A percentile compares a stretch with the other conserved stretches of the same genome.
These are phyloP conservation scores for Scaptomyza flava DNA, from an alignment of 2,888 invertebrate species.

Conservation along the genomic window DNA sequence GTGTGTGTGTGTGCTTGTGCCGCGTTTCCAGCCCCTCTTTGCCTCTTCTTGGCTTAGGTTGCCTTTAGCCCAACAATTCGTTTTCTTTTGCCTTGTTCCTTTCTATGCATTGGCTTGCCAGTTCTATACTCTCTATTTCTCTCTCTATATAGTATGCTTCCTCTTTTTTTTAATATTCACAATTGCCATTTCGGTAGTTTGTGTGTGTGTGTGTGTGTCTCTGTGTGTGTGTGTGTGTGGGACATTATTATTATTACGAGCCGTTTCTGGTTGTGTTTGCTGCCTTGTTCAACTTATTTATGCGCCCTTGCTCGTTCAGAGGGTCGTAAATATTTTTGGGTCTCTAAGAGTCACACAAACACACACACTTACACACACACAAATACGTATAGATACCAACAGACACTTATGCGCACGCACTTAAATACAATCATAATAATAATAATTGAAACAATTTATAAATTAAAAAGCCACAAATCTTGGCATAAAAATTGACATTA, in stretches of 20 bases:
- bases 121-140: slow-evolving; percentile 17
- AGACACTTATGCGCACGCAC: slow-evolving; percentile 73
- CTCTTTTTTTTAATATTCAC: slow-evolving; percentile 74
- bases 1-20: slow-evolving; percentile 29
- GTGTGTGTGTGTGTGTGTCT: slow-evolving; percentile 55
- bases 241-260: slow-evolving; percentile 78
- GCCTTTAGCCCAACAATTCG: slow-evolving; percentile 64
- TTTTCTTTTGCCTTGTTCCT: slow-evolving; percentile 57
- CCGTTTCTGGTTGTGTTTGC: slow-evolving; percentile 70
- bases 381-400: slow-evolving; percentile 11
- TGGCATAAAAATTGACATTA: slow-evolving; percentile 74
- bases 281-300: slow-evolving; percentile 76
- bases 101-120: slow-evolving; percentile 61
- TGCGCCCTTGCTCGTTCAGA: slow-evolving; percentile 56
- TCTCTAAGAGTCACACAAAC: slow-evolving; percentile 49
- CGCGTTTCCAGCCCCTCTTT: slow-evolving; percentile 30
- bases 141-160: slow-evolving; percentile 10
- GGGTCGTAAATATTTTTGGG: slow-evolving; percentile 70
- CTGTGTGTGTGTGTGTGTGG: slow-evolving; percentile 54
- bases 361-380: slow-evolving; percentile 5
- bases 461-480: slow-evolving; percentile 82
- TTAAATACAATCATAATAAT: slow-evolving; percentile 79
- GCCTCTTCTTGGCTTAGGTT: slow-evolving; percentile 20
- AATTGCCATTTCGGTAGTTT: slow-evolving; percentile 77
- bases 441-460: slow-evolving; percentile 80